These are phyloP conservation scores for Nomada fucata DNA, from an alignment of 2,888 invertebrate genomes.

Conservation along the genomic window DNA sequence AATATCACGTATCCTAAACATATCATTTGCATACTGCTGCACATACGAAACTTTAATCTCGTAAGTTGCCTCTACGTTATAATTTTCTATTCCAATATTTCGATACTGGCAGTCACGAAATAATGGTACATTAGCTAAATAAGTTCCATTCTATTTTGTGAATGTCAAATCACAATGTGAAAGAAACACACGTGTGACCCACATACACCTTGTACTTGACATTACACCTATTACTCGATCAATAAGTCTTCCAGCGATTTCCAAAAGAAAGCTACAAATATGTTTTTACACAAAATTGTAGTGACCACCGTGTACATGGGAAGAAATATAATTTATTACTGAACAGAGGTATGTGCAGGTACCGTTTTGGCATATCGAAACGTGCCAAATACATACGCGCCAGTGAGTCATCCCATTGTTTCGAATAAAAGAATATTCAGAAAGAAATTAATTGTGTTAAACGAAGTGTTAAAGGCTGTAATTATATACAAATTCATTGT, in stretches of 20 bases:
- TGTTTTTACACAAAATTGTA: conserved; percentile 13
- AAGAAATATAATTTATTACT: background rate
- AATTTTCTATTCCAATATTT: too few relatives aligned
- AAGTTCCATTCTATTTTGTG: background rate
- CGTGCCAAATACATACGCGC: too few relatives aligned
- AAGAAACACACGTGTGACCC: conserved; percentile 49
- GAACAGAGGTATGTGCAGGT: background rate
- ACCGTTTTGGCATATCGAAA: too few relatives aligned
- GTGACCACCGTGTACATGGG: background rate
- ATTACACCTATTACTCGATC: conserved; percentile 58
- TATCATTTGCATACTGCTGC: background rate
- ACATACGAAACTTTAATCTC: too few relatives aligned
- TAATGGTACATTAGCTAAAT: background rate
- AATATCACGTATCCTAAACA: background rate
- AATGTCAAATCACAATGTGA: conserved; percentile 16
- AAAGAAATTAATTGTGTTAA: too few relatives aligned
- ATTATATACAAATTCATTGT: too few relatives aligned
- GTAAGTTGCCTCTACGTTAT: too few relatives aligned
- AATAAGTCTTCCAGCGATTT: conserved; percentile 60
- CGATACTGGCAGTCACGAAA: too few relatives aligned
- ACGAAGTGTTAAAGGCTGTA: too few relatives aligned
- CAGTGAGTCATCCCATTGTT: too few relatives aligned
- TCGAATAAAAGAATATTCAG: too few relatives aligned
- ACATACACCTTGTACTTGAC: conserved; percentile 48
- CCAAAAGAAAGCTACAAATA: conserved; percentile 43